Conservation (phyloP, 2,797 vertebrate genomes). For the Eremophila alpestris region DNA sequence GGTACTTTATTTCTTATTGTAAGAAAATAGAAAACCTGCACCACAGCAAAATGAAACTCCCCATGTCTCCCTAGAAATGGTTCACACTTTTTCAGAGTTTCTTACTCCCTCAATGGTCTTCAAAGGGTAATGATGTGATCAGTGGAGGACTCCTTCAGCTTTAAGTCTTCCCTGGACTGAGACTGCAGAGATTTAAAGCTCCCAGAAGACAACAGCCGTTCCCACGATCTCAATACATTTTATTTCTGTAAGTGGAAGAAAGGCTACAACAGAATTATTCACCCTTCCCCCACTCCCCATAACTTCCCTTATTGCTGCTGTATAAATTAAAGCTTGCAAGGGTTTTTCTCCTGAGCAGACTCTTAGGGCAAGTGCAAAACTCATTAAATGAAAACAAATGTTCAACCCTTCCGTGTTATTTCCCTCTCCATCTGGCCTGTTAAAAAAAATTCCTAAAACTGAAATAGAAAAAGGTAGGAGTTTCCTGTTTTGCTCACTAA, state of each 20-base stretch:
- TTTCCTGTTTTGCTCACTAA: not conserved
- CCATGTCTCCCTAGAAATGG: not conserved
- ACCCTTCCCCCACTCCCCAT: not conserved
- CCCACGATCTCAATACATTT: not conserved
- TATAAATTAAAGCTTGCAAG: slow-evolving; percentile 38
- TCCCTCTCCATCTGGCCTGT: not conserved
- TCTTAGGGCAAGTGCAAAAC: slow-evolving; percentile 29
- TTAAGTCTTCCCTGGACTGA: not conserved
- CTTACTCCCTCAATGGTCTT: slow-evolving; percentile 3
- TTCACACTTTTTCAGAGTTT: not conserved
- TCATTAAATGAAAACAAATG: slow-evolving; percentile 54
- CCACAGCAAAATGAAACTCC: not conserved
- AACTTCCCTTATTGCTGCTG: slow-evolving; percentile 12
- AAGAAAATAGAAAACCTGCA: not conserved
- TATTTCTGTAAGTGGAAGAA: slow-evolving; percentile 32
- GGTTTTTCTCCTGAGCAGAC: not conserved
- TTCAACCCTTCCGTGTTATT: slow-evolving; percentile 9
- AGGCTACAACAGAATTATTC: slow-evolving; percentile 8
- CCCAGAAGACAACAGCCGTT: not conserved
- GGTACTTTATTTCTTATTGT: not conserved
- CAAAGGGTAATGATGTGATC: slow-evolving; percentile 33
- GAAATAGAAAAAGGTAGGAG: slow-evolving; percentile 35
- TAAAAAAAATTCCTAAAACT: not conserved
- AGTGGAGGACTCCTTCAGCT: slow-evolving; percentile 15
- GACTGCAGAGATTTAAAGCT: slow-evolving; percentile 40